Evolutionary conservation across 2,888 invertebrate genomes (phyloP).

Genomic region (Chouioia cunea): DNA sequence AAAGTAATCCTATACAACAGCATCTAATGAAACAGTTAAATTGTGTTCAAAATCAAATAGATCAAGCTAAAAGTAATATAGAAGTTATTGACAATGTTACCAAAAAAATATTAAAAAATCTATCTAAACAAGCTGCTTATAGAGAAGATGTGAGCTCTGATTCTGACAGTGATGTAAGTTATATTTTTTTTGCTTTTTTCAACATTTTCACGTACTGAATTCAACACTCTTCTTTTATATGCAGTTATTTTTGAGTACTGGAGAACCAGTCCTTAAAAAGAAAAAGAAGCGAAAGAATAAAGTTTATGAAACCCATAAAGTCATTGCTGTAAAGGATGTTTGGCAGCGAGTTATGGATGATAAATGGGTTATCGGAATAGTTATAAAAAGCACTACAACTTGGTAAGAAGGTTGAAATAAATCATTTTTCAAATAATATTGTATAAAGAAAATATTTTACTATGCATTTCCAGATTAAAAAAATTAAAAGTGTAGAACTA

Average conservation of each 20-base stretch:
- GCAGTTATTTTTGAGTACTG: slow-evolving; percentile 56
- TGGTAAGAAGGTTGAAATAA: slow-evolving; percentile 58
- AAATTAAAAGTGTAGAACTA: too few relatives aligned
- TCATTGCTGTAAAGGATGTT: slow-evolving; percentile 50
- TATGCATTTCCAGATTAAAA: slow-evolving; percentile 10
- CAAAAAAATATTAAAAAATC: slow-evolving; percentile 50
- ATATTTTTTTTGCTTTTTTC: background rate
- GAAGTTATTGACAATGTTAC: slow-evolving; percentile 50
- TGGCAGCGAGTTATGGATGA: slow-evolving; percentile 64
- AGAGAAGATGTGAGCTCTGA: slow-evolving; percentile 54
- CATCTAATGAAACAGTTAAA: slow-evolving; percentile 55
- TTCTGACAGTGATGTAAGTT: slow-evolving; percentile 58
- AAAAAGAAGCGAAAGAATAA: slow-evolving; percentile 21
- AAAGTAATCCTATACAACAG: slow-evolving; percentile 58
- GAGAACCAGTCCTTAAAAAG: slow-evolving; percentile 55
- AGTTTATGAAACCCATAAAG: slow-evolving; percentile 26
- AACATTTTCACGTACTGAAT: background rate
- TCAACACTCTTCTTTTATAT: too few relatives aligned
- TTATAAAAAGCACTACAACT: slow-evolving; percentile 57
- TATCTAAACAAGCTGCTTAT: slow-evolving; percentile 50
- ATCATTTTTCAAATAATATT: slow-evolving; percentile 10
- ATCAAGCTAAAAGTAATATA: slow-evolving; percentile 51
- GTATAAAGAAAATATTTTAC: slow-evolving; percentile 26
- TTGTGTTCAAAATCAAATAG: slow-evolving; percentile 53
- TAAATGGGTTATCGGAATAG: slow-evolving; percentile 65